Evolutionary conservation across 2,888 invertebrate species (phyloP).

Genomic region (Tromatobia lineatoria): DNA sequence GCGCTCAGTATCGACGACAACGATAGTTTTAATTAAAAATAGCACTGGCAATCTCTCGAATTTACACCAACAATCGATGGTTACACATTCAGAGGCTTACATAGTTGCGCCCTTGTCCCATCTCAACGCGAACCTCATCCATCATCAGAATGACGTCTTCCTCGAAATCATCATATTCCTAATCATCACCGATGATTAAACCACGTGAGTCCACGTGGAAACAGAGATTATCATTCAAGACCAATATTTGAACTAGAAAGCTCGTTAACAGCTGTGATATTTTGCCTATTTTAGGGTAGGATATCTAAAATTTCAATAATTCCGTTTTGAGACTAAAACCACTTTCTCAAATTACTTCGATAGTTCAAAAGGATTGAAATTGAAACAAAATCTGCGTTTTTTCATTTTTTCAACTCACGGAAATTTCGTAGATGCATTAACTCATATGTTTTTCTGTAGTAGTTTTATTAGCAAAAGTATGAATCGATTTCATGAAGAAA

Average conservation of each 20-base stretch:
- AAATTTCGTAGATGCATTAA: background rate
- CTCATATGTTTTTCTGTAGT: background rate
- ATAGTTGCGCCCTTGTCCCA: constrained; percentile 79
- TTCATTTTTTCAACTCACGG: background rate
- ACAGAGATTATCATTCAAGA: constrained; percentile 50
- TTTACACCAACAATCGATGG: constrained; percentile 18
- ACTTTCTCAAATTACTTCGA: background rate
- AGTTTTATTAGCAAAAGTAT: background rate
- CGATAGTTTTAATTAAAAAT: background rate
- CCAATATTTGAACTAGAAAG: constrained; percentile 5
- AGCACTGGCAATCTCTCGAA: constrained; percentile 8
- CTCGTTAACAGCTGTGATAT: background rate
- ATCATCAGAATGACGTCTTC: constrained; percentile 81
- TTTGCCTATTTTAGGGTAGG: background rate
- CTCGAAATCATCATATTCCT: constrained; percentile 84
- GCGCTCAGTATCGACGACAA: constrained; percentile 7
- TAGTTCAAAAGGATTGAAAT: too few relatives aligned
- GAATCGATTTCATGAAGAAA: background rate
- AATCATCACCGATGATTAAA: constrained; percentile 69
- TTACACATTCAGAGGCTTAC: constrained; percentile 77
- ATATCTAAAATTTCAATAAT: background rate
- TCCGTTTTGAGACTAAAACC: background rate
- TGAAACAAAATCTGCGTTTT: too few relatives aligned
- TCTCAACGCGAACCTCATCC: constrained; percentile 83
- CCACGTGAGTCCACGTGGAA: constrained; percentile 48